Percentiles rank a stretch among this genome's conserved stretches.
These are phyloP conservation scores for Halichondria panicea DNA, from an alignment of 37 sponge, comb jelly and placozoan genomes.

Conservation along the genomic window DNA sequence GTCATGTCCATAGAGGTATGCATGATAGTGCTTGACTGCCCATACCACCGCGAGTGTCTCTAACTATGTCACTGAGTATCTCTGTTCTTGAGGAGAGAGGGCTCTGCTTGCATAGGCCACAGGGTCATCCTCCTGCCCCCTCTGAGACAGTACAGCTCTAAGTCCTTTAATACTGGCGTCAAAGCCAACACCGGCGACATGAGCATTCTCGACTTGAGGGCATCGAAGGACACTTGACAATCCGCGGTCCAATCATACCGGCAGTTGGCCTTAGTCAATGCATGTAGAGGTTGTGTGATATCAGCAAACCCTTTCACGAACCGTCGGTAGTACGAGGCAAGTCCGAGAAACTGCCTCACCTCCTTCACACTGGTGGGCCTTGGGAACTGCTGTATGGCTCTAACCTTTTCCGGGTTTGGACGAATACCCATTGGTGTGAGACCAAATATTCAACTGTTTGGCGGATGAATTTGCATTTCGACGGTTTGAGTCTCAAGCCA, in stretches of 20 bases:
- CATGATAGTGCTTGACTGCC: constrained; percentile 45
- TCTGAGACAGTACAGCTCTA: constrained; percentile 53
- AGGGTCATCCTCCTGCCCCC: constrained; percentile 26
- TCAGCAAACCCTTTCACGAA: constrained; percentile 17
- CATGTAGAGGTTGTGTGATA: constrained; percentile 21
- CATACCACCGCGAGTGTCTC: constrained; percentile 68
- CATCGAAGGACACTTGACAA: constrained; percentile 15
- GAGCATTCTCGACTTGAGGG: constrained; percentile 16
- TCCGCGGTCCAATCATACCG: constrained; percentile 16
- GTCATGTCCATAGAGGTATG: constrained; percentile 49
- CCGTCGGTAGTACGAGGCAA: constrained; percentile 36
- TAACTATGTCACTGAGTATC: constrained; percentile 49
- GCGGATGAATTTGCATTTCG: constrained; percentile 22
- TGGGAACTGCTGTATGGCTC: constrained; percentile 33
- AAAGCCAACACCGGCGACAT: constrained; percentile 40
- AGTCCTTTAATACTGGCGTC: constrained; percentile 45
- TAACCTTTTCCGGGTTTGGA: not conserved
- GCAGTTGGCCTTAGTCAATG: constrained; percentile 1
- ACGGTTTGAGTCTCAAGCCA: constrained; percentile 35
- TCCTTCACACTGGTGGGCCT: not conserved
- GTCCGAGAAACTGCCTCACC: constrained; percentile 29
- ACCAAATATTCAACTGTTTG: constrained; percentile 38
- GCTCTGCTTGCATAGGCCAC: constrained; percentile 59
- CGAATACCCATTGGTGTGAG: constrained; percentile 26
- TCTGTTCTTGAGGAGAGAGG: constrained; percentile 31